A percentile compares a stretch with the other conserved stretches of the same genome.
phyloP scores from a whole-genome alignment of 1,140 invertebrate species.

The Aphelenchoides fujianensis region DNA sequence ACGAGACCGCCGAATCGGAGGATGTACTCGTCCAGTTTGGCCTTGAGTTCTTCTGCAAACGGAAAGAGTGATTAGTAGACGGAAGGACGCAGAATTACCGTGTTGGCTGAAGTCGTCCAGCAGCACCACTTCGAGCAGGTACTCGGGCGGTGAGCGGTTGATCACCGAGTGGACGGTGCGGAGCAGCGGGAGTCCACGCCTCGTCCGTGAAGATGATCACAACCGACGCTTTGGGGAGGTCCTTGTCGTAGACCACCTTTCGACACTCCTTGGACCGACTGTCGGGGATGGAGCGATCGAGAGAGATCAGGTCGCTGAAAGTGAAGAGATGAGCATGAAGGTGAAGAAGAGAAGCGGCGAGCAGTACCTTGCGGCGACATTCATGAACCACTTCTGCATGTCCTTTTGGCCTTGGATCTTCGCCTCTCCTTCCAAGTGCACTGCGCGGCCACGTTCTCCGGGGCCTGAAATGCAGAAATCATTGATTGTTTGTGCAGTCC shows the following conservation, averaged over 20 bases:
- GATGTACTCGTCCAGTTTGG: conserved; percentile 75
- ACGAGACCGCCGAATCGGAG: conserved; percentile 65
- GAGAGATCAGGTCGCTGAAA: conserved; percentile 49
- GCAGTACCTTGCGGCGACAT: conserved; percentile 39
- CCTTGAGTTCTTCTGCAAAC: conserved; percentile 68
- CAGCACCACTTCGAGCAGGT: conserved; percentile 79
- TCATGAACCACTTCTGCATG: conserved; percentile 48
- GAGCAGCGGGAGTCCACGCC: conserved; percentile 76
- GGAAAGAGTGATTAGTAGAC: conserved; percentile 12
- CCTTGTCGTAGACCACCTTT: conserved; percentile 30
- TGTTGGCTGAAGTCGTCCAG: conserved; percentile 83
- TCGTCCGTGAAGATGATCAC: conserved; percentile 79
- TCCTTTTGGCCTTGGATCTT: conserved; percentile 26
- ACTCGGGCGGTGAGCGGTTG: conserved; percentile 71
- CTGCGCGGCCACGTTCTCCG: conserved; percentile 37
- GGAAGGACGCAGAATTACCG: conserved; percentile 62
- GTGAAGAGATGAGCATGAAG: conserved; percentile 24
- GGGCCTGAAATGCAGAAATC: not conserved
- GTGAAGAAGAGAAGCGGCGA: conserved; percentile 8
- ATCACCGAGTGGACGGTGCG: conserved; percentile 82
- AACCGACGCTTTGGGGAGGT: conserved; percentile 46
- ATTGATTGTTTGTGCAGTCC: no score
- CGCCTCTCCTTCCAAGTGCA: conserved; percentile 33
- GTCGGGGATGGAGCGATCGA: conserved; percentile 37
- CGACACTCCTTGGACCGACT: conserved; percentile 27